Base-by-base conservation (phyloP, 2,113 vertebrate species). In the Perca flavescens region DNA sequence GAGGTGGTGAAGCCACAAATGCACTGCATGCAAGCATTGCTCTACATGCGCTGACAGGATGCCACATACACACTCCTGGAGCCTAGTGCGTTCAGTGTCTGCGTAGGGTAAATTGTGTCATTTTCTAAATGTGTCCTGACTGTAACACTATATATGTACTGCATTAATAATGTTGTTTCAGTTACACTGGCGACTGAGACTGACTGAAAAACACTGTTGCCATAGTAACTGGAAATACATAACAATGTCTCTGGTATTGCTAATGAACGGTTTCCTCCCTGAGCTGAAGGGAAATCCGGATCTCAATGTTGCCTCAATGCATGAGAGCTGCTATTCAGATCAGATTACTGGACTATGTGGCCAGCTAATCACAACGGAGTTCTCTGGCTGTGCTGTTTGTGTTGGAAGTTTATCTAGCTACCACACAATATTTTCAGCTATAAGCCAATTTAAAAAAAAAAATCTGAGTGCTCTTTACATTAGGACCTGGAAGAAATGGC, bases 1-100 rank as follows among this genome's bases (percentile, higher is more conserved):
- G 16, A 52, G 0, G 17, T 11, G n/a, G 31, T 49, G 54, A 56
- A n/a, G 11, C 65, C 52, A 74, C 65, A 75, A 14, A 36, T 71
- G 79, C 75, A 66, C 34, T 52, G 28, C 56, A 53, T 46, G 72
- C 76, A 82, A 21, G 52, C 22, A 47, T 28, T 77, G 61, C 56
- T 60, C 9, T 28, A 65, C 84, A 83, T 2, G 13, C 8, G 2
- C 16, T 11, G 16, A 79, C 82, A 85, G 74, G 75, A 80, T 74
- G 56, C 31, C 15, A 19, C 11, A 8, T 9, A 17, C 6, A 19
- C 12, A 34, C 17, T 64, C 28, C 22, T 15, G 40, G 25, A 34
- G 34, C 31, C 31, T 31, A n/a, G 43, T 2, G 34, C 16, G 34
- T 56, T 31, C 31, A 40, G 34, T 36, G 49, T 15, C 16, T 43